Conservation (phyloP, 2,797 vertebrate species). For the Rhinatrema bivittatum region DNA sequence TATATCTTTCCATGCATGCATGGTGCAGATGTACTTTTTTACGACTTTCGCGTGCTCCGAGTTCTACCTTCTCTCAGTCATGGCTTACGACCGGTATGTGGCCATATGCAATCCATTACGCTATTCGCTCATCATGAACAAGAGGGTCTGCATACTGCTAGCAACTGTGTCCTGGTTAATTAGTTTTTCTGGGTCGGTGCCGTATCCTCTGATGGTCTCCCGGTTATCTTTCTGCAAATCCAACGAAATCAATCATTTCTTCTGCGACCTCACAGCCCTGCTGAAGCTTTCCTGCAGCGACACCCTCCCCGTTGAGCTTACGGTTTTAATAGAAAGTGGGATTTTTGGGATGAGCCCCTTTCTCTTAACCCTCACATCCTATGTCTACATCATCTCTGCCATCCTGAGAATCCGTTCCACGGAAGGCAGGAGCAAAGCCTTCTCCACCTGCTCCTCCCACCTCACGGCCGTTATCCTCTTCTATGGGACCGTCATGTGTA, state of each 20-base stretch:
- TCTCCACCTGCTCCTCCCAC: slow-evolving; percentile 3
- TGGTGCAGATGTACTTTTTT: not conserved
- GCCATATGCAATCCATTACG: slow-evolving; percentile 8
- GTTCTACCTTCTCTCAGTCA: slow-evolving; percentile 3
- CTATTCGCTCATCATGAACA: slow-evolving; percentile 3
- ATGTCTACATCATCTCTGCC: not conserved
- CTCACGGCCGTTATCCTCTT: slow-evolving; percentile 4
- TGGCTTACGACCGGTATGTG: slow-evolving; percentile 9
- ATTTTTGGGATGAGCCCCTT: not conserved
- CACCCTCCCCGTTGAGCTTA: not conserved
- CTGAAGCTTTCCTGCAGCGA: slow-evolving; percentile 2
- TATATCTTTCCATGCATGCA: not conserved
- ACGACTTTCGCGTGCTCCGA: slow-evolving; percentile 7
- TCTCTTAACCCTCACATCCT: not conserved
- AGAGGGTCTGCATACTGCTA: not conserved
- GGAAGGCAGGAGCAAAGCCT: not conserved
- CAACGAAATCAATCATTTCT: slow-evolving; percentile 1
- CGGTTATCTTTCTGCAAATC: not conserved
- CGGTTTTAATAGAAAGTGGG: not conserved
- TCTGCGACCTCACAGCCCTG: slow-evolving; percentile 10
- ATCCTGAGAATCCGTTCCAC: not conserved
- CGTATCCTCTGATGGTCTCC: not conserved
- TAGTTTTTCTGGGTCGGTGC: slow-evolving; percentile 1
- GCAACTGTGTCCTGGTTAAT: not conserved
- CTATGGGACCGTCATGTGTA: not conserved